Base-by-base conservation (phyloP, 2,797 vertebrate species). In the Pygocentrus nattereri region DNA sequence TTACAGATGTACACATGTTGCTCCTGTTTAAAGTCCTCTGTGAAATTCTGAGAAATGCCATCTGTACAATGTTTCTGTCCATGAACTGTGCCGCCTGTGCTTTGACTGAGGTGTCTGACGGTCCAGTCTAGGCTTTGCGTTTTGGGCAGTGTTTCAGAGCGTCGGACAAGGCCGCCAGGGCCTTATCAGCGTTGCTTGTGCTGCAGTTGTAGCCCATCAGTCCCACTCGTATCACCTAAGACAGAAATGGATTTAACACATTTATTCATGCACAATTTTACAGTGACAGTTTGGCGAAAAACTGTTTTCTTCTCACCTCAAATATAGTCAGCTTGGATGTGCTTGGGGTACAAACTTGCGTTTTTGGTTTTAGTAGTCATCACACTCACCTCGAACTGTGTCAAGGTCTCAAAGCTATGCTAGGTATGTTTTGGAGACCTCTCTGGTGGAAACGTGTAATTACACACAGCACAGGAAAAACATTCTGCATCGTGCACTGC, bases 121-220 rank as follows among this genome's bases (percentile, higher is more conserved):
- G 19, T 21, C 2, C n/a, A 10, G 5, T 41, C 62, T 65, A 65
- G 62, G 62, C 62, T 10, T 92, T 96, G 93, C 91, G 95, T 87
- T 88, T 94, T 84, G 87, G 93, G 88, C 97, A 99, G 87, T 72
- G 89, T 88, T 93, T 89, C 0, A 99, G 93, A 62, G 97, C 96
- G 0, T 97, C 96, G 15, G 44, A 90, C 88, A 99, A 91, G 68
- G 97, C 97, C 0, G 44, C 13, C 0, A 94, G 89, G 34, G 95
- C 94, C 30, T 85, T 92, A 79, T 97, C 96, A 87, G 95, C 97
- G 0, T 96, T 99, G 34, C 69, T 38, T 4, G 90, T 90, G 86
- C 95, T 96, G 0, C 97, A 97, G 88, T 99, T 99, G 92, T 94
- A 95, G 86, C 98, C 98, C 96, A 99, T 95, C 87, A 99, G 91